Base-by-base conservation (phyloP, 2,888 invertebrate genomes). In the Cephalotes varians region DNA sequence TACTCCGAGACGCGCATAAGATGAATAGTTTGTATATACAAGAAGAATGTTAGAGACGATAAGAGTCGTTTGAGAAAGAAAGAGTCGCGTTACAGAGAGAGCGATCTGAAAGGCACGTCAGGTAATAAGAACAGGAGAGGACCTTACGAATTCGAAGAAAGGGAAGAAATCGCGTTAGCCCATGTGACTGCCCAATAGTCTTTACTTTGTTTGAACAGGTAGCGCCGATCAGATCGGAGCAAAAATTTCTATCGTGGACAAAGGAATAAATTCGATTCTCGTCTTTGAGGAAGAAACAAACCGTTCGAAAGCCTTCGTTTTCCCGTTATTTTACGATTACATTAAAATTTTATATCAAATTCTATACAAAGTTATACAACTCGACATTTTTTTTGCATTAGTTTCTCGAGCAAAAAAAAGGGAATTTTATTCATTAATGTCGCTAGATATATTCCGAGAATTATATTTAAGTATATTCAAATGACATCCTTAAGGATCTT, bases 101-200 rank as follows among this genome's bases (percentile, higher is more conserved):
- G 58, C 49, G 60, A 58, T 74, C 34, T 12, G 15, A 69, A 67
- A 49, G 37, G 34, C 44, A 28, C 37, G 60, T 76, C 60, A 62
- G 60, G 40, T 51, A 85, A 85, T 83, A 65, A 77, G 79, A 81
- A 81, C 82, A 69, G 25, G 85, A 79, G 18, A 18, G 10, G 18
- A 7, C 71, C 81, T 81, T 44, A 69, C n/a, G 47, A 71, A 74
- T 54, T 65, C 81, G 82, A 83, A 83, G 86, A 58, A 54, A 62
- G 81, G 51, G 67, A 21, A 18, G 67, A 86, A 88, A 85, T 88
- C 84, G 76, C 62, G 65, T 84, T 86, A 85, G 4, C n/a, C 47
- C 56, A 34, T 5, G 74, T 82, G 83, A 80, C 67, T 84, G 44
- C 54, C 34, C 58, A 64, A 74, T 58, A 74, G 77, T 79, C 74